These are phyloP conservation scores for Polypedilum pembai DNA, from an alignment of 1,140 invertebrate genomes.

Conservation along the genomic window DNA sequence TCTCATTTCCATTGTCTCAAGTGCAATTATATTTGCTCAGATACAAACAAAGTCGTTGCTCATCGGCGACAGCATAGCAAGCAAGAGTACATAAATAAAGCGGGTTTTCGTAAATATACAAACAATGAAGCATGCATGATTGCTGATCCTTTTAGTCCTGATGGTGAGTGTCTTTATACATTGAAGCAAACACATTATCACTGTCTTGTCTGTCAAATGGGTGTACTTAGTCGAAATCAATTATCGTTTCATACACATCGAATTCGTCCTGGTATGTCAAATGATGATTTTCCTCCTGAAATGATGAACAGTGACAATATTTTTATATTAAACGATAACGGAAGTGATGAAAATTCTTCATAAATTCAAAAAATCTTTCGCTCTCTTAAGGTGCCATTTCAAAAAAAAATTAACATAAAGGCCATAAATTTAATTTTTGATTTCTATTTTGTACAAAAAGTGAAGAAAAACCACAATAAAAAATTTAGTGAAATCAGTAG, in stretches of 20 bases:
- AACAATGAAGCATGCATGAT: slow-evolving; percentile 54
- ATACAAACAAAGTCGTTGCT: slow-evolving; percentile 94
- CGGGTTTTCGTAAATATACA: slow-evolving; percentile 90
- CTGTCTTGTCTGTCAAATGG: slow-evolving; percentile 86
- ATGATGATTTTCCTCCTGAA: neutral
- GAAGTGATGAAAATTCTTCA: slow-evolving; percentile 22
- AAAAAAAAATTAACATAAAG: neutral
- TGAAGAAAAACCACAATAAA: neutral
- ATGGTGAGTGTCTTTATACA: slow-evolving; percentile 74
- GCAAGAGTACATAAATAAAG: slow-evolving; percentile 85
- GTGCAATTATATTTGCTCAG: slow-evolving; percentile 92
- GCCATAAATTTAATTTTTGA: neutral
- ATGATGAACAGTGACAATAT: neutral
- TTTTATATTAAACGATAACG: slow-evolving; percentile 18
- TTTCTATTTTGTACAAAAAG: neutral
- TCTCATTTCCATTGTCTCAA: slow-evolving; percentile 96
- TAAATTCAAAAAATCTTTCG: neutral
- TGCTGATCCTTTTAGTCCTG: slow-evolving; percentile 38
- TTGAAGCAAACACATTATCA: slow-evolving; percentile 96
- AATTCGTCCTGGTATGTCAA: slow-evolving; percentile 20
- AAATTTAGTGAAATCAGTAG: neutral
- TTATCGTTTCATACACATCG: slow-evolving; percentile 68
- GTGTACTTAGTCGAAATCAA: slow-evolving; percentile 80
- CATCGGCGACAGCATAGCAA: slow-evolving; percentile 88
- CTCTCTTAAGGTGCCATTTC: neutral